A percentile compares a stretch with the other conserved stretches of the same genome.
These are phyloP conservation scores for Thymelicus lineola DNA, from an alignment of 2,888 invertebrate species.

Conservation along the genomic window DNA sequence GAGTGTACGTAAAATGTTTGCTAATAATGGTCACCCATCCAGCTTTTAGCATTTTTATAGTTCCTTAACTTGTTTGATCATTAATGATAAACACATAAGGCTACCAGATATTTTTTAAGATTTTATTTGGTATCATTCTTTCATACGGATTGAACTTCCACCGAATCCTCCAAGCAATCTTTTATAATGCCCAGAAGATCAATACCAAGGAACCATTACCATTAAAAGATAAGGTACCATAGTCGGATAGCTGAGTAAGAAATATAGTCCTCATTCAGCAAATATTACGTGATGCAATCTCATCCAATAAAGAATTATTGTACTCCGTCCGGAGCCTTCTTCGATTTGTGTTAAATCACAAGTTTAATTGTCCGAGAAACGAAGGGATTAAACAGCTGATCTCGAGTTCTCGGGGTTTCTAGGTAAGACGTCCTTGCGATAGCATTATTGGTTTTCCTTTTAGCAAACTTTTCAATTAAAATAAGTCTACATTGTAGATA, in stretches of 20 bases:
- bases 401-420: conserved; percentile 46
- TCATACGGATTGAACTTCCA: not conserved
- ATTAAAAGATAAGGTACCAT: conserved; percentile 1
- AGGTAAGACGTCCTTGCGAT: conserved; percentile 41
- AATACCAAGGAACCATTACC: not conserved
- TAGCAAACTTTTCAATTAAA: conserved; percentile 41
- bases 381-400: conserved; percentile 76
- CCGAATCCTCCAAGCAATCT: not conserved
- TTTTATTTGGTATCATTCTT: too few relatives aligned
- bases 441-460: conserved; percentile 46
- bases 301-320: conserved; percentile 48
- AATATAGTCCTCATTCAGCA: conserved; percentile 34
- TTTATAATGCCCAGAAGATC: not conserved
- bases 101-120: too few relatives aligned
- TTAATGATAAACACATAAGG: too few relatives aligned
- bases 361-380: conserved; percentile 82
- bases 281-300: conserved; percentile 43
- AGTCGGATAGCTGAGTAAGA: not conserved
- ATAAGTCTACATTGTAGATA: conserved; percentile 15
- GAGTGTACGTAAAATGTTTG: too few relatives aligned
- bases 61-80: too few relatives aligned
- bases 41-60: too few relatives aligned
- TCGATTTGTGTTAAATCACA: conserved; percentile 81
- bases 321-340: conserved; percentile 45
- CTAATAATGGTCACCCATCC: too few relatives aligned